phyloP scores from a whole-genome alignment of 1,140 invertebrate species.

The Vollenhovia emeryi region DNA sequence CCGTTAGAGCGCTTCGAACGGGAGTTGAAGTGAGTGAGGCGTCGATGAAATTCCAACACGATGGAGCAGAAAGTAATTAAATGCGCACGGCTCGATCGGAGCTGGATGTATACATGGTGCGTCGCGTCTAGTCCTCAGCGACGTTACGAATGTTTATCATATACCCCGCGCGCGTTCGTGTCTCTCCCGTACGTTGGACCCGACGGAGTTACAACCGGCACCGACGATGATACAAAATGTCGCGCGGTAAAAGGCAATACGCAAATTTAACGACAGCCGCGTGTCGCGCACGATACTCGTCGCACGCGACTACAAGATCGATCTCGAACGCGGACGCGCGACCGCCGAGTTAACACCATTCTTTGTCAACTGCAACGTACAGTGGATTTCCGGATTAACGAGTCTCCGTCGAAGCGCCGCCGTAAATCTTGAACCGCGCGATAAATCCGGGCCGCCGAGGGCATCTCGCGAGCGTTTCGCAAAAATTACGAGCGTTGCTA shows the following conservation, averaged over 20 bases:
- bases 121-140: neutral
- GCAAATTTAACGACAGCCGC: neutral
- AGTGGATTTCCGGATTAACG: neutral
- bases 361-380: neutral
- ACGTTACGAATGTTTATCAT: constrained; percentile 8
- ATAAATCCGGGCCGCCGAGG: neutral
- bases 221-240: neutral
- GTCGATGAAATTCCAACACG: constrained; percentile 24
- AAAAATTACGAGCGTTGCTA: neutral
- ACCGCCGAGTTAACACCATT: neutral
- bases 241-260: constrained; percentile 10
- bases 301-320: neutral
- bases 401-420: neutral
- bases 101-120: constrained; percentile 27
- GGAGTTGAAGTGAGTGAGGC: constrained; percentile 3
- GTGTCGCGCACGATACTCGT: neutral
- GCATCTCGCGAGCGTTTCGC: neutral
- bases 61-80: constrained; percentile 46
- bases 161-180: neutral
- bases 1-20: constrained; percentile 39
- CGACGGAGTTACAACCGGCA: neutral
- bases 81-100: constrained; percentile 31
- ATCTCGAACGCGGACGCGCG: constrained; percentile 6
- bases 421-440: neutral
- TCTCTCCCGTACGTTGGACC: neutral